Base-by-base conservation (phyloP, 1,140 invertebrate genomes). In the Coptotermes formosanus region DNA sequence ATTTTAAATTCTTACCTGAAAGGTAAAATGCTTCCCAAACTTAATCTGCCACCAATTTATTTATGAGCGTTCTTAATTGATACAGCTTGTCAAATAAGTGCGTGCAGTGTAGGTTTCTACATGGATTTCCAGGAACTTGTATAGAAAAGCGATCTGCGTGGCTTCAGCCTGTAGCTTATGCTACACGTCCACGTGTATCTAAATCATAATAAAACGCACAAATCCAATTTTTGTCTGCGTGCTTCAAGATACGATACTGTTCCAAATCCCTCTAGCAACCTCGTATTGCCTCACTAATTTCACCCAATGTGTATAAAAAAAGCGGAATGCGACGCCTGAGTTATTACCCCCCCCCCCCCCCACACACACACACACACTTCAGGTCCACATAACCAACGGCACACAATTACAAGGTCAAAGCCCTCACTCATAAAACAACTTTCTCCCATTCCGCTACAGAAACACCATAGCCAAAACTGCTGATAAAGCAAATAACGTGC, bases 141-240 rank as follows among this genome's bases (percentile, higher is more conserved):
- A 64, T 23, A 64, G 12, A n/a, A 64, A 64, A 64, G 4, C 59
- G 7, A 64, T 64, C 59, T 64, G 2, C 16, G 59, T 25, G 21
- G 59, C 9, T 3, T 64, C 59, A n/a, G 59, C 48, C 48, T 48
- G 48, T 48, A 64, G 59, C 21, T 64, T 25, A 21, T n/a, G 59
- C 59, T 21, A 64, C 4, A 3, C 25, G 21, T 64, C 59, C 25
- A 19, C 19, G 16, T 23, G 59, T 64, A 23, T n/a, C 59, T 64
- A 64, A 23, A 64, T 64, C 59, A 64, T 64, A 64, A 64, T 64
- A 64, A 64, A 64, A 64, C 59, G 59, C 59, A 64, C 59, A 64
- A 64, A 64, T 64, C 59, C 59, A 64, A 64, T 64, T 64, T 64
- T 64, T 21, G 59, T 21, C 21, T 25, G 19, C 59, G 59, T 64